A percentile compares a stretch with the other conserved stretches of the same genome.
These are phyloP conservation scores for Drosophila pectinifera DNA, from an alignment of 1,140 invertebrate genomes.

Conservation along the genomic window DNA sequence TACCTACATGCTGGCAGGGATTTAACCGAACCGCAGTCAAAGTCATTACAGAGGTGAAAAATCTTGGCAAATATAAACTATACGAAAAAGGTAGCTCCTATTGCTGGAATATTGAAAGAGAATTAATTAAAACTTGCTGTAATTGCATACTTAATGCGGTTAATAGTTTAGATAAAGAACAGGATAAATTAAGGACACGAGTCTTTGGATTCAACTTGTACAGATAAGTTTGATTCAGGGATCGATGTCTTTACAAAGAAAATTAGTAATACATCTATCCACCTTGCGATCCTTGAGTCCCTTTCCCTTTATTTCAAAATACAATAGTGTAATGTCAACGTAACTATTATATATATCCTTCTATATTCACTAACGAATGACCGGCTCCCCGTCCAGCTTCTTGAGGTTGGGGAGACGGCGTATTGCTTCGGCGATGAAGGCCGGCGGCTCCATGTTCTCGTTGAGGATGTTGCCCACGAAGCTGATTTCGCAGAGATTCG, in stretches of 20 bases:
- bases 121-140: too few species aligned
- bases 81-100: too few species aligned
- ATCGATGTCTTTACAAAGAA: too few species aligned
- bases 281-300: not conserved
- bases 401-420: conserved; percentile 91
- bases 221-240: too few species aligned
- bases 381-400: conserved; percentile 93
- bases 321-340: not conserved
- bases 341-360: too few species aligned
- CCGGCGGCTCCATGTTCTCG: conserved; percentile 90
- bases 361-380: conserved; percentile 85
- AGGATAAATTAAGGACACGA: too few species aligned
- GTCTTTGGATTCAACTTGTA: too few species aligned
- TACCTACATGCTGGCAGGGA: conserved; percentile 5
- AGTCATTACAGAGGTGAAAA: conserved; percentile 1
- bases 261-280: too few species aligned
- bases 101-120: too few species aligned
- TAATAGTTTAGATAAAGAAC: too few species aligned
- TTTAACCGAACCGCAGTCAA: conserved; percentile 4
- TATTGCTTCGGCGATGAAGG: conserved; percentile 90
- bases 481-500: conserved; percentile 89
- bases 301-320: not conserved
- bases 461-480: conserved; percentile 94
- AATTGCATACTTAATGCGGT: too few species aligned
- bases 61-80: not conserved